Percentiles rank a stretch among this genome's conserved stretches.
phyloP scores from a whole-genome alignment of 1,140 invertebrate species.

The Drosophila virilis region DNA sequence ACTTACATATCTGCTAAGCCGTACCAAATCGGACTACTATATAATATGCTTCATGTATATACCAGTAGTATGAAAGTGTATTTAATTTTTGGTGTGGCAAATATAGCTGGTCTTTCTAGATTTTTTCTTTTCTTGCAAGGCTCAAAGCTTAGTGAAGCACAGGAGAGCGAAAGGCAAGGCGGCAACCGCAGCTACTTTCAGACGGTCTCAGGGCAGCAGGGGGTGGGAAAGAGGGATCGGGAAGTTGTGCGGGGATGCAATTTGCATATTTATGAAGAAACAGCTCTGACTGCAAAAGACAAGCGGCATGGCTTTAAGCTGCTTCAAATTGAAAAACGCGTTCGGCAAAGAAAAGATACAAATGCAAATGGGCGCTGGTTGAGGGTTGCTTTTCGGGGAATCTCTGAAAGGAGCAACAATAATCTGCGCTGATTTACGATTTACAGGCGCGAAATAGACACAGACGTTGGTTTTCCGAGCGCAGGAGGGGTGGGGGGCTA shows the following conservation, averaged over 20 bases:
- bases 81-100: too few species aligned
- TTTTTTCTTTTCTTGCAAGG: background rate
- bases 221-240: background rate
- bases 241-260: constrained; percentile 39
- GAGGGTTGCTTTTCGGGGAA: background rate
- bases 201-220: background rate
- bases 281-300: constrained; percentile 40
- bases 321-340: constrained; percentile 78
- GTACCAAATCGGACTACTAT: too few species aligned
- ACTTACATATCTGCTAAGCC: too few species aligned
- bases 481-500: background rate
- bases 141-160: constrained; percentile 37
- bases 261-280: constrained; percentile 83
- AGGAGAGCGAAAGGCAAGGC: constrained; percentile 1
- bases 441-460: constrained; percentile 79
- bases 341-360: constrained; percentile 65
- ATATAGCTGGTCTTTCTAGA: too few species aligned
- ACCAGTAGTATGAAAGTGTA: too few species aligned
- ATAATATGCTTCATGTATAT: too few species aligned
- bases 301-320: constrained; percentile 70
- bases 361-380: constrained; percentile 66
- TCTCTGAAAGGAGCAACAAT: constrained; percentile 58
- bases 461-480: background rate
- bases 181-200: constrained; percentile 28
- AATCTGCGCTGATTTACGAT: constrained; percentile 81